Evolutionary conservation across 2,888 invertebrate species (phyloP).

Genomic region (Pelosia muscerda): DNA sequence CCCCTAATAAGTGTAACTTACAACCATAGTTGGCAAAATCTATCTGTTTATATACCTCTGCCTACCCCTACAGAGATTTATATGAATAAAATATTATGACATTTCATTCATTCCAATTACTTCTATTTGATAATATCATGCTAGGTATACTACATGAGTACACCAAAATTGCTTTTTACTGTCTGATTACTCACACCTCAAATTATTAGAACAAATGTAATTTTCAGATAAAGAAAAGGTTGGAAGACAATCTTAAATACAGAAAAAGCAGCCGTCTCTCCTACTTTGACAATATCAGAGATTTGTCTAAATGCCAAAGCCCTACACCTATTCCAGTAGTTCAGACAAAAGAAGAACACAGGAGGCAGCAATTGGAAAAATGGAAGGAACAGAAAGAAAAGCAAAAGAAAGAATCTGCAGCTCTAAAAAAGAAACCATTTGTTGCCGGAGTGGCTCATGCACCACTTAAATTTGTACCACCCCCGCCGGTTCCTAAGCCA

Average conservation of each 20-base stretch:
- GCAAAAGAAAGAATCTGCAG: slow-evolving; percentile 66
- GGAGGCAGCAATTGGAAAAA: slow-evolving; percentile 72
- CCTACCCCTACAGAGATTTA: too few species aligned
- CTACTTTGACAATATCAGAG: slow-evolving; percentile 69
- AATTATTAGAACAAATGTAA: slow-evolving; percentile 30
- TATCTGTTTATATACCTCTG: too few species aligned
- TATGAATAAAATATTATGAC: neutral
- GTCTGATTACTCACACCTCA: slow-evolving; percentile 7
- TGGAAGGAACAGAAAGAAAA: slow-evolving; percentile 81
- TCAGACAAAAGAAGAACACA: slow-evolving; percentile 63
- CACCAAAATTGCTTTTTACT: slow-evolving; percentile 15
- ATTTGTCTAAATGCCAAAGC: slow-evolving; percentile 60
- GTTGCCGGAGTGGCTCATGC: slow-evolving; percentile 66
- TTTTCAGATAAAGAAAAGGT: slow-evolving; percentile 71
- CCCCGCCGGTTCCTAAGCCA: slow-evolving; percentile 59
- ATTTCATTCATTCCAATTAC: neutral
- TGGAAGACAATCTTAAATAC: slow-evolving; percentile 62
- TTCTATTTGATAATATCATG: neutral
- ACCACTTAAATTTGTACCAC: slow-evolving; percentile 67
- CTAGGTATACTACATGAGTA: slow-evolving; percentile 25
- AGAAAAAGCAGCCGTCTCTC: slow-evolving; percentile 69
- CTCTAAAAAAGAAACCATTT: slow-evolving; percentile 77
- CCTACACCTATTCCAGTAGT: slow-evolving; percentile 54
- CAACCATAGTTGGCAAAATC: too few species aligned
- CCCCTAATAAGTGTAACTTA: too few species aligned